phyloP scores from a whole-genome alignment of 2,797 vertebrate genomes.

The Gila robusta region DNA sequence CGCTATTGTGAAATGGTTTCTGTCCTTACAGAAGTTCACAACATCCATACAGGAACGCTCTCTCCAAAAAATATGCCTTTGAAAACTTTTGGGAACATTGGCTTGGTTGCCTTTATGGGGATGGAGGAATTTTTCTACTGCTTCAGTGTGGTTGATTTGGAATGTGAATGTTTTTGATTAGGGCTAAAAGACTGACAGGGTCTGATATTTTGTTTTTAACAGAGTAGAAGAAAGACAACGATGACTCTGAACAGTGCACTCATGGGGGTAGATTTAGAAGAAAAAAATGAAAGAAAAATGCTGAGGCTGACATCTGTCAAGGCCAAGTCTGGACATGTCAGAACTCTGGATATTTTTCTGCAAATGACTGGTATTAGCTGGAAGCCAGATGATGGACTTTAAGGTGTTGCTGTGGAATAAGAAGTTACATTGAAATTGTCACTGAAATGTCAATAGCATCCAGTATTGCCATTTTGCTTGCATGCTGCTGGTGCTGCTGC shows the following conservation, averaged over 20 bases:
- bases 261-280: neutral
- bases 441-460: neutral
- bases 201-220: conserved; percentile 17
- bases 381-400: conserved; percentile 64
- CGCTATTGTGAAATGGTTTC: too few relatives aligned
- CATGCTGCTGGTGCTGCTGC: neutral
- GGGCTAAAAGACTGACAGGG: conserved; percentile 8
- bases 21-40: too few relatives aligned
- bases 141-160: conserved; percentile 25
- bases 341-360: conserved; percentile 64
- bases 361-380: conserved; percentile 78
- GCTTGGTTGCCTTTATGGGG: conserved; percentile 22
- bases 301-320: conserved; percentile 66
- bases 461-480: neutral
- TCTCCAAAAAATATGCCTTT: conserved; percentile 25
- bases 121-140: conserved; percentile 11
- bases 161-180: conserved; percentile 44
- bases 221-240: neutral
- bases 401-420: neutral
- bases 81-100: conserved; percentile 30
- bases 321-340: conserved; percentile 66
- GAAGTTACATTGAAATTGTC: neutral
- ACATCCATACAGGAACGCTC: neutral
- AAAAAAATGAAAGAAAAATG: conserved; percentile 22
- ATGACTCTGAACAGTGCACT: neutral